Evolutionary conservation across 2,888 invertebrate genomes (phyloP).

Genomic region (Ophion ellenae): DNA sequence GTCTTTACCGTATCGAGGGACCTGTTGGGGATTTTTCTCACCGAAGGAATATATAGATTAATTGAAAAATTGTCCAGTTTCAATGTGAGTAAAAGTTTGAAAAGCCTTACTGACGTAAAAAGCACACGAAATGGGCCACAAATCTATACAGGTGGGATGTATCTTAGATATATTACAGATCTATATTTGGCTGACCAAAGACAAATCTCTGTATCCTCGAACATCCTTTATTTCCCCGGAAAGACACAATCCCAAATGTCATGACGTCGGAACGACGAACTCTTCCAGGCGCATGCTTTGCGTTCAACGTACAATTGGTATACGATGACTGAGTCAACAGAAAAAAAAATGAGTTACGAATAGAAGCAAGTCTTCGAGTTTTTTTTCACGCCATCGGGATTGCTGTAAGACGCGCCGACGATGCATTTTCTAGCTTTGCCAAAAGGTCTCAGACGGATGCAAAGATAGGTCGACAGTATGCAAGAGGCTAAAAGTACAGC

Average conservation of each 20-base stretch:
- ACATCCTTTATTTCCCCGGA: constrained; percentile 44
- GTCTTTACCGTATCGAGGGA: not conserved
- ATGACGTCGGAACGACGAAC: constrained; percentile 19
- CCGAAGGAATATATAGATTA: not conserved
- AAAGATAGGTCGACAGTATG: constrained; percentile 93
- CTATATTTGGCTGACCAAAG: not conserved
- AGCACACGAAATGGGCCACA: not conserved
- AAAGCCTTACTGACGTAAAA: not conserved
- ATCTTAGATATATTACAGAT: constrained; percentile 14
- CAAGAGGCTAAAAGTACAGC: constrained; percentile 94
- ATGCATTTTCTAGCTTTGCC: constrained; percentile 85
- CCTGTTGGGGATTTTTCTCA: not conserved
- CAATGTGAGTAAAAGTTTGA: not conserved
- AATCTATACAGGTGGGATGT: not conserved
- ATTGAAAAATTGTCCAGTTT: not conserved
- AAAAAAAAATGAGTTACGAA: constrained; percentile 85
- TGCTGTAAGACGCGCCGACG: constrained; percentile 75
- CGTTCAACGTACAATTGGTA: not conserved
- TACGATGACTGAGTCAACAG: not conserved
- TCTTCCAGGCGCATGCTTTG: not conserved
- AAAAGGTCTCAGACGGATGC: constrained; percentile 92
- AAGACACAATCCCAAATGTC: constrained; percentile 22
- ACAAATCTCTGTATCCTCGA: constrained; percentile 19
- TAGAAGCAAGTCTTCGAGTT: constrained; percentile 88
- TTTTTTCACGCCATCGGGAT: constrained; percentile 77